These are phyloP conservation scores for Acanthosepion esculentum DNA, from an alignment of 2,888 invertebrate species.

Conservation along the genomic window DNA sequence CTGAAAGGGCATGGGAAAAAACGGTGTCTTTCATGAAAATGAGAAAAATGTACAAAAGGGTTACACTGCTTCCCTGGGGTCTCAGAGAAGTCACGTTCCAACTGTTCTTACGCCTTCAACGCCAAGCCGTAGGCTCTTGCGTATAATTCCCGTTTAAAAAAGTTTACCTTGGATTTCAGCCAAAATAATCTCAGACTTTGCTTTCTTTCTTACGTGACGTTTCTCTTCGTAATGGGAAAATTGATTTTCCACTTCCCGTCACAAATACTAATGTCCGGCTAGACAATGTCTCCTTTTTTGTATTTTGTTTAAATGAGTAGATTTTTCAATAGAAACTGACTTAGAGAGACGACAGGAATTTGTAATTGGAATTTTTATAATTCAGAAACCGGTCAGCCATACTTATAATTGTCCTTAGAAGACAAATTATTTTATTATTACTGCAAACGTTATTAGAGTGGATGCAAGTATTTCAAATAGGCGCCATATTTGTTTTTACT, in stretches of 20 bases:
- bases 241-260: not conserved
- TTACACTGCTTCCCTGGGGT: too few species aligned
- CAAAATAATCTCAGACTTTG: not conserved
- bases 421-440: too few species aligned
- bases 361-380: too few species aligned
- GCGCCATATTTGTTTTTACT: too few species aligned
- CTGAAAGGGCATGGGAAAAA: too few species aligned
- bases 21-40: too few species aligned
- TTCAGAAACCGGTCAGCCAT: too few species aligned
- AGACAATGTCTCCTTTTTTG: not conserved
- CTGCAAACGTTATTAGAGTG: too few species aligned
- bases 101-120: not conserved
- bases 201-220: not conserved
- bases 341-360: too few species aligned
- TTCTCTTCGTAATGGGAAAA: not conserved
- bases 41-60: too few species aligned
- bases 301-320: not conserved
- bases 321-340: not conserved
- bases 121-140: not conserved
- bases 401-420: too few species aligned
- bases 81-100: not conserved
- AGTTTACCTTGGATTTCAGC: not conserved
- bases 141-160: not conserved
- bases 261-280: not conserved
- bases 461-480: too few species aligned